phyloP scores from a whole-genome alignment of 2,797 vertebrate genomes.

The Microctenopoma stevenorrisi region DNA sequence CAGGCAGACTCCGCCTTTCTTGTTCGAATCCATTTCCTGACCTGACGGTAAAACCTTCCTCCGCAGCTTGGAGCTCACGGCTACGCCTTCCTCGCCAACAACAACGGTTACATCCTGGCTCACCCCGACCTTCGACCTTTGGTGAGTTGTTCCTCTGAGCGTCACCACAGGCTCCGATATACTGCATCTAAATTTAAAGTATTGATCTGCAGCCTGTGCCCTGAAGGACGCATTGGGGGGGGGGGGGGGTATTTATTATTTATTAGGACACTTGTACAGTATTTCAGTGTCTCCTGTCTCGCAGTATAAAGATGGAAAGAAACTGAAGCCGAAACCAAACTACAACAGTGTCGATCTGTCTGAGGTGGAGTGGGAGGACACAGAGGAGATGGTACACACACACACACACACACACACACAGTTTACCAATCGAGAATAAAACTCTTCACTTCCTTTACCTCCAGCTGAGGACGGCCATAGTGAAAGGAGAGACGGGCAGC shows the following conservation, averaged over 20 bases:
- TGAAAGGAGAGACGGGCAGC: slow-evolving; percentile 91
- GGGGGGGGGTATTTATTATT: slow-evolving; percentile 26
- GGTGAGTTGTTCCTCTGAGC: slow-evolving; percentile 75
- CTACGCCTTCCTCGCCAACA: slow-evolving; percentile 95
- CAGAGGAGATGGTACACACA: slow-evolving; percentile 86
- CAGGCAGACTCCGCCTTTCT: background rate
- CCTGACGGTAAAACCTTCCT: background rate
- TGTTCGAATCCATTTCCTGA: too few species aligned
- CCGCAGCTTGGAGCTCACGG: slow-evolving; percentile 94
- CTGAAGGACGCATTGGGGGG: slow-evolving; percentile 32
- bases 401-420: background rate
- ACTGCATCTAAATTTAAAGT: slow-evolving; percentile 25
- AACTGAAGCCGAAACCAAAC: slow-evolving; percentile 92
- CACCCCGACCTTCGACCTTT: slow-evolving; percentile 96
- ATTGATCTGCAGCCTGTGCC: background rate
- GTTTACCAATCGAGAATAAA: too few species aligned
- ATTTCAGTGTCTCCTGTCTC: slow-evolving; percentile 29
- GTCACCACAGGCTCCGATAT: slow-evolving; percentile 10
- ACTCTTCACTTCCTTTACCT: background rate
- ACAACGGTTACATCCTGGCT: slow-evolving; percentile 98
- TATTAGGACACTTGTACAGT: slow-evolving; percentile 33
- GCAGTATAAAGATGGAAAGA: slow-evolving; percentile 94
- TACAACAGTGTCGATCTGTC: slow-evolving; percentile 97
- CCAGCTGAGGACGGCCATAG: slow-evolving; percentile 96
- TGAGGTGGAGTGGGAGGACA: slow-evolving; percentile 96